A percentile compares a stretch with the other conserved stretches of the same genome.
These are phyloP conservation scores for Anguilla pacifica DNA, from an alignment of 2,797 vertebrate species.

Conservation along the genomic window DNA sequence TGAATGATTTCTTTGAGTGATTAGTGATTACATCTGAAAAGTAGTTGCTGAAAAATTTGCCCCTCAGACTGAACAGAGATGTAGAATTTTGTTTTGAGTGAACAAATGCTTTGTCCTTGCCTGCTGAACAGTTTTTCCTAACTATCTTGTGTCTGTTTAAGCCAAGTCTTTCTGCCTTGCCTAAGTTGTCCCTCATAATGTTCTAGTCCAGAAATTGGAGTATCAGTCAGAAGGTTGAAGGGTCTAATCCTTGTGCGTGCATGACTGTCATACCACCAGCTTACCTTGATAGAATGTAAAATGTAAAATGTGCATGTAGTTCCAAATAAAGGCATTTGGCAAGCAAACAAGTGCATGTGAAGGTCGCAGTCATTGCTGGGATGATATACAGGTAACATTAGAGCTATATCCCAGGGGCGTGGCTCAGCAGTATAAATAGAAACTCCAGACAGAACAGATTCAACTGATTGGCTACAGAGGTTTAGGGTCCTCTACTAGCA, in stretches of 20 bases:
- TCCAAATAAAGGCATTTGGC: background rate
- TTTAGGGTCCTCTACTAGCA: background rate
- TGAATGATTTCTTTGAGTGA: background rate
- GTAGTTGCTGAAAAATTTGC: background rate
- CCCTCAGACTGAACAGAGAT: background rate
- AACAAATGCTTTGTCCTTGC: background rate
- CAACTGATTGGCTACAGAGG: background rate
- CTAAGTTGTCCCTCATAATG: background rate
- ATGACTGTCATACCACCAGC: background rate
- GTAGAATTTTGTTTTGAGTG: background rate
- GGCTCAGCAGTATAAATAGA: background rate
- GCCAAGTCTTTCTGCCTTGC: background rate
- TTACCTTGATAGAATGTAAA: background rate
- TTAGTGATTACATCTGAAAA: background rate
- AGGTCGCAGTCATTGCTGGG: background rate
- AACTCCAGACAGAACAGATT: background rate
- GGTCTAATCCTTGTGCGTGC: background rate
- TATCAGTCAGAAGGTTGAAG: background rate
- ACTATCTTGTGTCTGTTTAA: background rate
- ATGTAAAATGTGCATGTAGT: background rate
- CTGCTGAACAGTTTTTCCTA: background rate
- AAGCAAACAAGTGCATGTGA: slow-evolving; percentile 3
- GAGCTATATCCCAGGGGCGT: background rate
- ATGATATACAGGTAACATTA: slow-evolving; percentile 17
- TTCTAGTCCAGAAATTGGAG: background rate